These are phyloP conservation scores for Gryon sp. DNA, from an alignment of 1,140 invertebrate genomes.

Conservation along the genomic window DNA sequence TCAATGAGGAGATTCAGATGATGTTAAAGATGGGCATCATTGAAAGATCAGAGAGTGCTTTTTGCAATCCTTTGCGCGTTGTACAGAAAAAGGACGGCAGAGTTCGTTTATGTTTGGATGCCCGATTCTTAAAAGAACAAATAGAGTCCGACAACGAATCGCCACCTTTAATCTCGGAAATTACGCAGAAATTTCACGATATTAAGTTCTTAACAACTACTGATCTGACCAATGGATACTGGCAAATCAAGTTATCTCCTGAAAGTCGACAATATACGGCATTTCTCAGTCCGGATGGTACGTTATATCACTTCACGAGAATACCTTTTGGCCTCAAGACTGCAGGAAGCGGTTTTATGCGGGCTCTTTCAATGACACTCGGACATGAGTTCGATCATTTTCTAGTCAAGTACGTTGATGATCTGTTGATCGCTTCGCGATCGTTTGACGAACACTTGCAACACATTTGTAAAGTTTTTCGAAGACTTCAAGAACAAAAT, in stretches of 20 bases:
- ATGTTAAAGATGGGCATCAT: not conserved
- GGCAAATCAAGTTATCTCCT: slow-evolving; percentile 64
- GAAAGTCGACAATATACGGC: slow-evolving; percentile 66
- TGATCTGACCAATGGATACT: slow-evolving; percentile 61
- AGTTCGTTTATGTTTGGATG: slow-evolving; percentile 69
- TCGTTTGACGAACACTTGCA: not conserved
- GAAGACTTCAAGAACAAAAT: not conserved
- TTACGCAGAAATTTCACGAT: slow-evolving; percentile 12
- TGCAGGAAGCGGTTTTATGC: slow-evolving; percentile 67
- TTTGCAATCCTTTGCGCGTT: not conserved
- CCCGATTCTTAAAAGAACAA: slow-evolving; percentile 13
- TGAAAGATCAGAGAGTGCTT: not conserved
- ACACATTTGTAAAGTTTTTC: not conserved
- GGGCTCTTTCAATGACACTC: not conserved
- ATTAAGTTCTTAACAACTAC: slow-evolving; percentile 3
- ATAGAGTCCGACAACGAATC: slow-evolving; percentile 17
- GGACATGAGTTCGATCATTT: not conserved
- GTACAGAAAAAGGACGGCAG: not conserved
- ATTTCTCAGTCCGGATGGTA: slow-evolving; percentile 59
- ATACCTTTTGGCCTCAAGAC: slow-evolving; percentile 70
- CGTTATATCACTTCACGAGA: slow-evolving; percentile 64
- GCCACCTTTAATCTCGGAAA: slow-evolving; percentile 5
- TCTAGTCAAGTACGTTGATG: not conserved
- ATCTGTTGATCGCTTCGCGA: not conserved
- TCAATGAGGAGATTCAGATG: not conserved